Evolutionary conservation across 2,888 invertebrate species (phyloP).

Genomic region (Petrophora chlorosata): DNA sequence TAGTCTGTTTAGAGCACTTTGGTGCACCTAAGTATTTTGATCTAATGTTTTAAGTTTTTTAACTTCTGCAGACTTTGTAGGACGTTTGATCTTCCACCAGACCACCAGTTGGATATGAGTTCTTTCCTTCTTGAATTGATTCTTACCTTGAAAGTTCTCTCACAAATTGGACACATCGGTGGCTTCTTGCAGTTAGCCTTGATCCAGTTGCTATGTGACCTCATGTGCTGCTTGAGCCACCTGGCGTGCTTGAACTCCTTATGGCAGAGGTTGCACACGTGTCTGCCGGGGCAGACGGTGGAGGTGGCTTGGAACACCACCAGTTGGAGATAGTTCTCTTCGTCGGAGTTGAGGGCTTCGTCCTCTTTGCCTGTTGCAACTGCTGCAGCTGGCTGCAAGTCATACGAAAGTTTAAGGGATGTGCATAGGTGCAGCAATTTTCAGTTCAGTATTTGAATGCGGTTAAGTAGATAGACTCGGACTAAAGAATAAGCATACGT

Average conservation of each 20-base stretch:
- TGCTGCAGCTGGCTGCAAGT: slow-evolving; percentile 24
- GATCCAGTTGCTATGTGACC: slow-evolving; percentile 86
- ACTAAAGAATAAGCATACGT: no score
- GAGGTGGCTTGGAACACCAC: slow-evolving; percentile 81
- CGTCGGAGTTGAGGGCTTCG: slow-evolving; percentile 66
- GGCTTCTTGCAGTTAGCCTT: slow-evolving; percentile 87
- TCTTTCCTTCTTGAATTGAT: no score
- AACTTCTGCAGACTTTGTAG: no score
- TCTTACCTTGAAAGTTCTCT: slow-evolving; percentile 83
- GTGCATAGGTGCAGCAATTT: no score
- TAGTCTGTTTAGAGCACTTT: no score
- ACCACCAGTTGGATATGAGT: no score
- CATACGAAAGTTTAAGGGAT: neutral
- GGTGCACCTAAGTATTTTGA: no score
- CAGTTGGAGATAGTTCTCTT: slow-evolving; percentile 74
- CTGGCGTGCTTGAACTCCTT: slow-evolving; percentile 86
- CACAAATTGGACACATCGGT: slow-evolving; percentile 84
- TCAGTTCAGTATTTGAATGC: no score
- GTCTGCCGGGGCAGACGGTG: slow-evolving; percentile 81
- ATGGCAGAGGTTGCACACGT: slow-evolving; percentile 85
- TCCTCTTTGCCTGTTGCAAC: slow-evolving; percentile 49
- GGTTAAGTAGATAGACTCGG: no score
- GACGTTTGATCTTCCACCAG: no score
- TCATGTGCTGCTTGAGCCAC: slow-evolving; percentile 85
- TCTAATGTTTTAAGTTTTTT: no score